Base-by-base conservation (phyloP, 2,113 vertebrate species). In the Cheilinus undulatus region DNA sequence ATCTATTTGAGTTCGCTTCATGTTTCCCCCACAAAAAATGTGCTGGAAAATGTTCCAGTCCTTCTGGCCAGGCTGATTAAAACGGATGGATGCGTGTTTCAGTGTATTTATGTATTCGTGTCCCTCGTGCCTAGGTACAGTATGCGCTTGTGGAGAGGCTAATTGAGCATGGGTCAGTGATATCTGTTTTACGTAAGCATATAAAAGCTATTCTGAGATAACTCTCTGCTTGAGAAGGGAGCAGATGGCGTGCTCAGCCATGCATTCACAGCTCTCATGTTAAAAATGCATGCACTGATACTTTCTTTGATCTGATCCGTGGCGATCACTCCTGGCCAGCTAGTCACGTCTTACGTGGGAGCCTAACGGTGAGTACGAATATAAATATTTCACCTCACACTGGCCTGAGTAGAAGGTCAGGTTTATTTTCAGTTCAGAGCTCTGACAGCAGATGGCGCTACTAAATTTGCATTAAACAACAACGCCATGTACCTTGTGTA, bases 211-310 rank as follows among this genome's bases (percentile, higher is more conserved):
- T 75, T 85, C 77, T 70, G 73, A 84, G 87, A 77, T 15, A 76
- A 72, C 56, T 62, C 32, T 1, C 49, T 76, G 70, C 64, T 80
- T 83, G 32, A 85, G 53, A 78, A 64, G 52, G 63, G 69, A 90
- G 85, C 92, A 92, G 92, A 92, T 92, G 93, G 91, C 62, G 3
- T 2, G 26, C 10, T 77, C 77, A 82, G 65, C 69, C 85, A 88
- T 80, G 90, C 85, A 53, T 74, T 56, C 32, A 9, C 17, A 34
- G 57, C 43, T 88, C 75, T 80, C 78, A 80, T 76, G 82, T 81
- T 67, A 70, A 59, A 76, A 69, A 80, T 58, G 51, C 65, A 76
- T 68, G 65, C 49, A 54, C 51, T 52, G 40, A 24, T 67, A 59
- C 50, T 45, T 74, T 43, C 48, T 79, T 62, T 71, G 52, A 73